Base-by-base conservation (phyloP, 2,888 invertebrate genomes). In the Toxonevra muliebris region DNA sequence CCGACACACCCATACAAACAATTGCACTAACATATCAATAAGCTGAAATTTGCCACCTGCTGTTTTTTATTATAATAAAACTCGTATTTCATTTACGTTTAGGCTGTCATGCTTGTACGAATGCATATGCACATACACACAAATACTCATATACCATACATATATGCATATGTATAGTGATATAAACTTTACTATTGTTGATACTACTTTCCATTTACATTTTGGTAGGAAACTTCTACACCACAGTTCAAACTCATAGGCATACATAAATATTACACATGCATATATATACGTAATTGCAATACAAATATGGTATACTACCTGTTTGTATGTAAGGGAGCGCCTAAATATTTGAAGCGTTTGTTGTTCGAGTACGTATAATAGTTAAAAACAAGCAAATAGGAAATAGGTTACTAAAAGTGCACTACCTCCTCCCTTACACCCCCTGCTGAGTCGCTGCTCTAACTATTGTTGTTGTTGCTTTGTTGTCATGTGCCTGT, bases 401-500 rank as follows among this genome's bases (percentile, higher is more conserved):
- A 48, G 48, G 48, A n/a, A 48, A 48, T 48, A 15, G 48, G 48
- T 48, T 48, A 15, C 48, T 12, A n/a, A 15, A 15, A 13, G 48
- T 48, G 3, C 11, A 48, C 15, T 45, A 15, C 48, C 15, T 13
- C 11, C 48, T 9, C 48, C 13, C 48, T n/a, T 8, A 48, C 48
- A 48, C 48, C 5, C 48, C 4, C 48, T 45, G 48, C 48, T 48
- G 48, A 7, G 48, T 1, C 11, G 48, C 10, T 48, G 48, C 11
- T 48, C 10, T 48, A 15, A n/a, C 48, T 8, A 11, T 48, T 48
- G 45, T 45, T n/a, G 2, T 45, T 45, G 2, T 13, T 45, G 45
- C 13, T 13, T 48, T 12, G 57, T n/a, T 57, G 57, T 57, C 57
- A 57, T 57, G 57, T 20, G 17, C 19, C 54, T 15, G 17, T 20